A percentile compares a stretch with the other conserved stretches of the same genome.
phyloP scores from a whole-genome alignment of 2,888 invertebrate species.

The Himalopsyche anomala region DNA sequence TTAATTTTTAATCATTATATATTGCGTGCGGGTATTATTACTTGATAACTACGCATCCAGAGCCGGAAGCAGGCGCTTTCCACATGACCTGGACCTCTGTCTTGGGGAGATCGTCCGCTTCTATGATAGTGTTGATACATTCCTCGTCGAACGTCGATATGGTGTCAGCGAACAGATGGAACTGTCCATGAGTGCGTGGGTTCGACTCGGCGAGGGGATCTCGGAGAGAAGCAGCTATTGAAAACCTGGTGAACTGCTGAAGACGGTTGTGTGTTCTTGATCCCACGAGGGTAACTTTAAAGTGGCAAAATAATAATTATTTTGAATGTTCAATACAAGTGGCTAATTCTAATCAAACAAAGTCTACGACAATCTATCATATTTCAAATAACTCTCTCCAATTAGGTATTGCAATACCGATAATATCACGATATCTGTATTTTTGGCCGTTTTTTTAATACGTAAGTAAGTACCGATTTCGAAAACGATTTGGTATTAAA shows the following conservation, averaged over 20 bases:
- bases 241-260: slow-evolving; percentile 88
- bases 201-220: slow-evolving; percentile 72
- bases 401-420: too few species aligned
- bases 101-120: slow-evolving; percentile 87
- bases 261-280: slow-evolving; percentile 81
- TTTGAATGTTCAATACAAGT: neutral
- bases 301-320: neutral
- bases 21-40: slow-evolving; percentile 69
- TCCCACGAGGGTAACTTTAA: slow-evolving; percentile 81
- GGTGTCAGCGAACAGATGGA: slow-evolving; percentile 77
- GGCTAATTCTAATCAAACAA: neutral
- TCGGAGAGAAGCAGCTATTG: slow-evolving; percentile 84
- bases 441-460: too few species aligned
- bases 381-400: too few species aligned
- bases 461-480: too few species aligned
- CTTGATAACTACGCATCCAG: slow-evolving; percentile 92
- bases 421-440: too few species aligned
- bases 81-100: slow-evolving; percentile 92
- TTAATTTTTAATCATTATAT: too few species aligned
- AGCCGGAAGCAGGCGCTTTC: slow-evolving; percentile 90
- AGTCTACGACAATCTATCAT: neutral
- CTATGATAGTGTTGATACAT: slow-evolving; percentile 90
- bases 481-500: too few species aligned
- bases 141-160: slow-evolving; percentile 85
- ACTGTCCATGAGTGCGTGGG: slow-evolving; percentile 72